Percentiles rank a stretch among this genome's conserved stretches.
Evolutionary conservation across 2,113 vertebrate genomes (phyloP).

Genomic region (Paradisaea rubra): DNA sequence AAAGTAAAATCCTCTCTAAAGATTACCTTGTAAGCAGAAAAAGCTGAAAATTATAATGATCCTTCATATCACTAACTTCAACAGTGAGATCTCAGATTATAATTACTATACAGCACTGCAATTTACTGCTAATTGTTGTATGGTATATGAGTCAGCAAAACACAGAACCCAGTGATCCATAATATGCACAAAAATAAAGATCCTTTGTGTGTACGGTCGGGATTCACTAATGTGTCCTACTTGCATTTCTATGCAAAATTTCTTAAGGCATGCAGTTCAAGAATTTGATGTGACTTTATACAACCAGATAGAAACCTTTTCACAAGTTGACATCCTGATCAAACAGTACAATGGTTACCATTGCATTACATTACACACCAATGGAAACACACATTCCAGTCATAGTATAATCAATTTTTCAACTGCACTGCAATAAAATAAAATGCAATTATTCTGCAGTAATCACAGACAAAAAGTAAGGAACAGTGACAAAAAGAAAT

Average conservation of each 20-base stretch:
- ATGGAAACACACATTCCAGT: neutral
- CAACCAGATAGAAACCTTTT: neutral
- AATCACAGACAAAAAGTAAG: neutral
- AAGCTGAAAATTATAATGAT: neutral
- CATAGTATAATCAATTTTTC: neutral
- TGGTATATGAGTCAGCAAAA: constrained; percentile 13
- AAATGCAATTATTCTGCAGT: neutral
- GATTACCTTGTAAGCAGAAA: neutral
- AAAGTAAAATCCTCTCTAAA: neutral
- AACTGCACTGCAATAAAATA: neutral
- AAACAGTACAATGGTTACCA: neutral
- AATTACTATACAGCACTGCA: neutral
- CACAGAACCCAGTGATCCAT: neutral
- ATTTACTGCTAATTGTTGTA: constrained; percentile 1
- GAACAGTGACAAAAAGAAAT: neutral
- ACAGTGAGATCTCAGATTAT: neutral
- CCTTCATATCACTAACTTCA: neutral
- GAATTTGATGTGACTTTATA: neutral
- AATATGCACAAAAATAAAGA: constrained; percentile 34
- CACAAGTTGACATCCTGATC: neutral
- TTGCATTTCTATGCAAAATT: neutral
- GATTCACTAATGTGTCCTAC: neutral
- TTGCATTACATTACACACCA: neutral
- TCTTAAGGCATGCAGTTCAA: neutral
- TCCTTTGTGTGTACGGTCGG: neutral